Base-by-base conservation (phyloP, 2,113 vertebrate genomes). In the Maylandia zebra region DNA sequence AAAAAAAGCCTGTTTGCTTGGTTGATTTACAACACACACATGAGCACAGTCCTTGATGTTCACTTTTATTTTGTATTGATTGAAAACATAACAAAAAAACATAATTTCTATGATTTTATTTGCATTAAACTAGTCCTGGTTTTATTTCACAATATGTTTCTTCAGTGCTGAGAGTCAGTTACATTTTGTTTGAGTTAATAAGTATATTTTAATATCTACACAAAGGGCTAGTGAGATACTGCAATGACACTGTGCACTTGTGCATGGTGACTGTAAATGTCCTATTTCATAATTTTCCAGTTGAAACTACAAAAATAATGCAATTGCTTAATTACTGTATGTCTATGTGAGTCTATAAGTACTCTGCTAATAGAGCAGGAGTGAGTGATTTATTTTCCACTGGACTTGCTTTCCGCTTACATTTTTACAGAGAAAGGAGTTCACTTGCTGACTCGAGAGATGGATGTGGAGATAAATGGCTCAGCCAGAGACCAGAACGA, bases 391-490 rank as follows among this genome's bases (percentile, higher is more conserved):
- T 22, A 66, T 9, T 71, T 43, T 83, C 45, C 4, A 7, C 16
- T 32, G 27, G 7, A 59, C 34, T 43, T 27, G 10, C 34, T 41
- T 41, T 38, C 45, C 5, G 5, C 81, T 34, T 86, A 12, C n/a
- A n/a, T 24, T 59, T 81, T 88, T 61, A 57, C 24, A 36, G 81
- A 56, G 74, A 36, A 81, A 19, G 22, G 36, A 69, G 34, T 64
- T 83, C 6, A 61, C 84, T 81, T 87, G 57, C 78, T 76, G 82
- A 86, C 38, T 57, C 3, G 7, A 38, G 16, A 81, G 83, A 92
- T 88, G 61, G 27, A 82, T 43, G 30, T 55, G 38, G 27, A 88
- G 85, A 94, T 92, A 89, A 86, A 74, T 14, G 22, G 11, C 76
- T 22, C n/a, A 30, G 61, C 10, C 27, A 6, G 34, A 43, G 24